Evolutionary conservation across 2,113 vertebrate species (phyloP).

Genomic region (Pelodiscus sinensis): DNA sequence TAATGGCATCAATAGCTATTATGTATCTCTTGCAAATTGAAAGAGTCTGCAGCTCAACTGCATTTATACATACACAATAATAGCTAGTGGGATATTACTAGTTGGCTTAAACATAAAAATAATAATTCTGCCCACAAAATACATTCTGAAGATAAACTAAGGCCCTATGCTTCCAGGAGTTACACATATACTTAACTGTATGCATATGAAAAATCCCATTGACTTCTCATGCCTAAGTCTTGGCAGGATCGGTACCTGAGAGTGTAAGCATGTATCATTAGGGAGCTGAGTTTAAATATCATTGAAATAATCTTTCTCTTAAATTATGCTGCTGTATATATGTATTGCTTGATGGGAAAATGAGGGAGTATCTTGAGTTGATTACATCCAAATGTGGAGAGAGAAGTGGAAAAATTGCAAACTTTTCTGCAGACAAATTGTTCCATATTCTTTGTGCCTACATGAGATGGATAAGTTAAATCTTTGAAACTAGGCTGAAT

Average conservation of each 20-base stretch:
- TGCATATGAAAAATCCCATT: neutral
- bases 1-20: neutral
- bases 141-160: neutral
- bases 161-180: neutral
- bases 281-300: conserved; percentile 21
- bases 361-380: neutral
- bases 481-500: neutral
- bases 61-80: neutral
- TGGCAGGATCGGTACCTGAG: conserved; percentile 13
- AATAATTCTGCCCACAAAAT: neutral
- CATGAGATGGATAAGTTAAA: neutral
- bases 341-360: neutral
- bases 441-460: neutral
- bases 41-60: neutral
- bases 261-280: conserved; percentile 5
- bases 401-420: neutral
- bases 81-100: neutral
- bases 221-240: neutral
- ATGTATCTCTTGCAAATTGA: neutral
- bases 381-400: neutral
- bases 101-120: too few relatives aligned
- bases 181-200: neutral
- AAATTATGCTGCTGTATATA: too few relatives aligned
- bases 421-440: neutral
- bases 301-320: too few relatives aligned